A percentile compares a stretch with the other conserved stretches of the same genome.
Evolutionary conservation across 2,888 invertebrate genomes (phyloP).

Genomic region (Parnassius smintheus): DNA sequence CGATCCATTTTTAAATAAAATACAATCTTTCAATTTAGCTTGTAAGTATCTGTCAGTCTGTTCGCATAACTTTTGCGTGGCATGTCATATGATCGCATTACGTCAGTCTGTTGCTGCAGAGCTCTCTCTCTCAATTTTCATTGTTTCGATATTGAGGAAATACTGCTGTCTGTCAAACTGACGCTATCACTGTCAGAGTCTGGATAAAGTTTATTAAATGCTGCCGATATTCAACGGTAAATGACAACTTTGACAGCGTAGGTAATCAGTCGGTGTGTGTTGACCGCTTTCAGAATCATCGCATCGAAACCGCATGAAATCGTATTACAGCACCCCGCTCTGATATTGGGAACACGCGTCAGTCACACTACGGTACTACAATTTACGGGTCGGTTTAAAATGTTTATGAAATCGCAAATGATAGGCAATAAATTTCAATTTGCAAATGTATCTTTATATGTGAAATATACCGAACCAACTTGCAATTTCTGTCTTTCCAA

Average conservation of each 20-base stretch:
- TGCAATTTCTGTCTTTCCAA: too few species aligned
- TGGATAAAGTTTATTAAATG: not conserved
- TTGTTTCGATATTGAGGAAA: not conserved
- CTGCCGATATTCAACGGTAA: not conserved
- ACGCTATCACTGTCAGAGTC: not conserved
- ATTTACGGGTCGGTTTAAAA: not conserved
- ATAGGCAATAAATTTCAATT: too few species aligned
- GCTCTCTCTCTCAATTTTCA: not conserved
- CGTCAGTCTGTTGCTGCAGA: not conserved
- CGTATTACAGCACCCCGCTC: not conserved
- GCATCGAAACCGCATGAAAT: not conserved
- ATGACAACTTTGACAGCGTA: conserved; percentile 8
- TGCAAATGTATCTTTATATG: too few species aligned
- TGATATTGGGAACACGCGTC: not conserved
- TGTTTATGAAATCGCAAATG: not conserved
- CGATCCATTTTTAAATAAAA: too few species aligned
- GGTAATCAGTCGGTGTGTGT: not conserved
- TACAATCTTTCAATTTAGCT: too few species aligned
- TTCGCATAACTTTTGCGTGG: too few species aligned
- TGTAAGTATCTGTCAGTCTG: too few species aligned
- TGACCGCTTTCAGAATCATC: not conserved
- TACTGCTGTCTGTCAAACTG: not conserved
- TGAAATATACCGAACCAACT: too few species aligned
- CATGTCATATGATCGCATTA: too few species aligned
- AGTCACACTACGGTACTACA: too few species aligned